These are phyloP conservation scores for Thera obeliscata DNA, from an alignment of 2,888 invertebrate species.

Conservation along the genomic window DNA sequence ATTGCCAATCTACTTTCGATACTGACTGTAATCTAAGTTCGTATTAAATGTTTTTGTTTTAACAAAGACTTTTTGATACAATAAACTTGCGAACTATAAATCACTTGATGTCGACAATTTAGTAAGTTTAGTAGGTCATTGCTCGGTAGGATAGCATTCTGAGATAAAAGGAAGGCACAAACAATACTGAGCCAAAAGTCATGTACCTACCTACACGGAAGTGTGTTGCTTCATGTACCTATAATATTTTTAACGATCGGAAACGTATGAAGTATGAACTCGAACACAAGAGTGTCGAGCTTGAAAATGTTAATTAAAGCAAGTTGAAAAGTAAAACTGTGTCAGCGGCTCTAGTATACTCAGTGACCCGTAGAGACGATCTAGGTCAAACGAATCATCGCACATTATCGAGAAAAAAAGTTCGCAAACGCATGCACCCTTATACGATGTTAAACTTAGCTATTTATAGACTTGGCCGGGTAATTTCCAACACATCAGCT, in stretches of 20 bases:
- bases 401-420: slow-evolving; percentile 49
- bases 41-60: no score
- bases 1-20: no score
- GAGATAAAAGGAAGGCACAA: not conserved
- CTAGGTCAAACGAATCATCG: slow-evolving; percentile 74
- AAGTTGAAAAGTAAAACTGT: slow-evolving; percentile 56
- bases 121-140: not conserved
- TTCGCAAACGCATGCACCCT: slow-evolving; percentile 47
- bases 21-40: no score
- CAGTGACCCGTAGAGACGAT: slow-evolving; percentile 73
- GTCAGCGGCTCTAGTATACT: slow-evolving; percentile 50
- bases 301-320: slow-evolving; percentile 65
- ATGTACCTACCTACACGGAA: not conserved
- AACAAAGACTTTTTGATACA: not conserved
- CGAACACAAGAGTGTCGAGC: not conserved
- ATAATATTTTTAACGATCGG: slow-evolving; percentile 1
- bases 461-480: not conserved
- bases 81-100: not conserved
- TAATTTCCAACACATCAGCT: not conserved
- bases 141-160: not conserved
- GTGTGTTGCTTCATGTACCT: not conserved
- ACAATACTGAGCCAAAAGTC: slow-evolving; percentile 2
- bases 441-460: slow-evolving; percentile 1
- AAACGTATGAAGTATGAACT: not conserved
- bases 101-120: not conserved